phyloP scores from a whole-genome alignment of 1,140 invertebrate genomes.

The Pseudomyrmex flavicornis region DNA sequence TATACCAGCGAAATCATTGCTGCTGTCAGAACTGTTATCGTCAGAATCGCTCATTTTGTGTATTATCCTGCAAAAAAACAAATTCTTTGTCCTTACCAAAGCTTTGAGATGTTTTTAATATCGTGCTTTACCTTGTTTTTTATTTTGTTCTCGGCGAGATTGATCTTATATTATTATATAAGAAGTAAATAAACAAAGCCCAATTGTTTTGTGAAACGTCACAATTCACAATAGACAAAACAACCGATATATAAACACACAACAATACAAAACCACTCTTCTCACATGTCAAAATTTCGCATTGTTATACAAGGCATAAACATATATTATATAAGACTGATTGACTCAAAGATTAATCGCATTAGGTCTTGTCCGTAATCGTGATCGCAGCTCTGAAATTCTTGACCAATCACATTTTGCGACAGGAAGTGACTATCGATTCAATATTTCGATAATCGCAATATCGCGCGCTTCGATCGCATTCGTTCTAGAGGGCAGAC shows the following conservation, averaged over 20 bases:
- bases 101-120: background rate
- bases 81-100: background rate
- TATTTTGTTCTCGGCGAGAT: background rate
- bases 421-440: no score
- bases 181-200: background rate
- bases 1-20: conserved; percentile 83
- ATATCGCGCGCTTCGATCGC: no score
- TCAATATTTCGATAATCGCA: no score
- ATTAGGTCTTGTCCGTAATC: no score
- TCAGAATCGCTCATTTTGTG: conserved; percentile 75
- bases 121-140: background rate
- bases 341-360: no score
- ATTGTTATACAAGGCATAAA: no score
- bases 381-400: no score
- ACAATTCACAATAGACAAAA: background rate
- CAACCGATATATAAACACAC: background rate
- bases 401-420: no score
- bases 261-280: conserved; percentile 9
- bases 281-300: background rate
- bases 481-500: no score
- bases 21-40: conserved; percentile 83
- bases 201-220: background rate
- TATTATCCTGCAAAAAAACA: conserved; percentile 1
- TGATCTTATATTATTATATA: background rate
- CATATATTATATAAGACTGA: no score